These are phyloP conservation scores for Delichon dasypus DNA, from an alignment of 2,797 vertebrate genomes.

Conservation along the genomic window DNA sequence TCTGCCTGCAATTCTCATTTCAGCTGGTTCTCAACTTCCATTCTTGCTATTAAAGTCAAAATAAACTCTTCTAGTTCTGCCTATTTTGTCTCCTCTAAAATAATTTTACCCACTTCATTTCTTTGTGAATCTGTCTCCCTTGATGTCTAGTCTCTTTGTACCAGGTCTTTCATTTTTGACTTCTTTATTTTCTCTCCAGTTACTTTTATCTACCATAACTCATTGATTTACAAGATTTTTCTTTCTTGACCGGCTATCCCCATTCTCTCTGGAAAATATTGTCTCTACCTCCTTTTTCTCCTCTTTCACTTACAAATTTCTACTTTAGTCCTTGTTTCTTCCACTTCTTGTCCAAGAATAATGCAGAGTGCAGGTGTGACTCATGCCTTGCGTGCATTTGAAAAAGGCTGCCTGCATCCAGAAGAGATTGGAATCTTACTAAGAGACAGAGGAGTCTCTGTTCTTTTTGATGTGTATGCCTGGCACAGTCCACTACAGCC, in stretches of 20 bases:
- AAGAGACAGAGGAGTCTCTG: background rate
- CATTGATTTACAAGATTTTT: background rate
- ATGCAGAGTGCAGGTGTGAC: background rate
- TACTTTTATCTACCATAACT: background rate
- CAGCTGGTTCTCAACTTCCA: background rate
- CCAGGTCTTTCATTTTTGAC: background rate
- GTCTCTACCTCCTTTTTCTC: background rate
- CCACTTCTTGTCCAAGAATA: background rate
- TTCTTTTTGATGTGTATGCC: background rate
- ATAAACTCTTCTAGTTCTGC: background rate
- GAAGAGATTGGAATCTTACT: background rate
- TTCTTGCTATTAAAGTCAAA: background rate
- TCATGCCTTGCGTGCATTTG: background rate
- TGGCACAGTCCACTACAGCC: background rate
- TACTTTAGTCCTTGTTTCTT: background rate
- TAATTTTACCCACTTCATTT: background rate
- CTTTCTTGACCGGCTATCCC: background rate
- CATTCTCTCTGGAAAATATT: background rate
- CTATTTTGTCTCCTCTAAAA: background rate
- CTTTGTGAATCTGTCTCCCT: background rate
- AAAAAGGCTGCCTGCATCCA: background rate
- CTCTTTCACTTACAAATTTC: background rate
- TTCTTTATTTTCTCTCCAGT: background rate
- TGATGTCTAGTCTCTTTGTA: background rate
- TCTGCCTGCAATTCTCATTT: background rate